phyloP scores from a whole-genome alignment of 2,797 vertebrate species.

The Gymnothorax javanicus region DNA sequence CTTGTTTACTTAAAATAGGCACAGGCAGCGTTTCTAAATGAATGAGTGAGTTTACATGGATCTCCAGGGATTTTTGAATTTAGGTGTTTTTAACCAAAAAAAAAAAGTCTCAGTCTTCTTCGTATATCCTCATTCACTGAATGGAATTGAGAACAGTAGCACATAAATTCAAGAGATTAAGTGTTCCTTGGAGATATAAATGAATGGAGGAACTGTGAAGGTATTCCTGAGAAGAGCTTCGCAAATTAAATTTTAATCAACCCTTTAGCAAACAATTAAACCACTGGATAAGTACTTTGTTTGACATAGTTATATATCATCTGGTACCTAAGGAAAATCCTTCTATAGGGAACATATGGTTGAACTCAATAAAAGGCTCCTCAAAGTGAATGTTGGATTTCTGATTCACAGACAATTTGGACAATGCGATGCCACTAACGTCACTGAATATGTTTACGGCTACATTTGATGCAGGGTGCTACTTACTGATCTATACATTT shows the following conservation, averaged over 20 bases:
- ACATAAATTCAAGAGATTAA: slow-evolving; percentile 23
- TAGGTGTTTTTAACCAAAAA: background rate
- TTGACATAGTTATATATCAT: slow-evolving; percentile 29
- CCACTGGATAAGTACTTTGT: slow-evolving; percentile 24
- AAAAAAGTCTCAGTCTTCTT: no score
- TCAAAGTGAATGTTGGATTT: slow-evolving; percentile 1
- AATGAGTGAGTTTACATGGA: background rate
- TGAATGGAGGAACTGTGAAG: slow-evolving; percentile 27
- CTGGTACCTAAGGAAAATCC: slow-evolving; percentile 17
- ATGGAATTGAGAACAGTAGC: slow-evolving; percentile 20
- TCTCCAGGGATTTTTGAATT: slow-evolving; percentile 13
- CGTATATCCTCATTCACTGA: background rate
- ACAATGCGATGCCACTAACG: background rate
- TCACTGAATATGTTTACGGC: background rate
- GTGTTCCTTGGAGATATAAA: slow-evolving; percentile 34
- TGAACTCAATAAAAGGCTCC: slow-evolving; percentile 7
- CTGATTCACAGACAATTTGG: background rate
- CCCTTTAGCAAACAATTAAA: slow-evolving; percentile 45
- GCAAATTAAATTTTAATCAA: slow-evolving; percentile 41
- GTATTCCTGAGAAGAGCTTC: slow-evolving; percentile 32
- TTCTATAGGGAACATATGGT: slow-evolving; percentile 10
- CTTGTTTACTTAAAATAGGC: background rate
- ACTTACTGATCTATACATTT: background rate
- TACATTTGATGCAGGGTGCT: background rate
- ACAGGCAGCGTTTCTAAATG: background rate